Conservation (phyloP, 2,113 vertebrate genomes). For the Megatriorchis doriae region DNA sequence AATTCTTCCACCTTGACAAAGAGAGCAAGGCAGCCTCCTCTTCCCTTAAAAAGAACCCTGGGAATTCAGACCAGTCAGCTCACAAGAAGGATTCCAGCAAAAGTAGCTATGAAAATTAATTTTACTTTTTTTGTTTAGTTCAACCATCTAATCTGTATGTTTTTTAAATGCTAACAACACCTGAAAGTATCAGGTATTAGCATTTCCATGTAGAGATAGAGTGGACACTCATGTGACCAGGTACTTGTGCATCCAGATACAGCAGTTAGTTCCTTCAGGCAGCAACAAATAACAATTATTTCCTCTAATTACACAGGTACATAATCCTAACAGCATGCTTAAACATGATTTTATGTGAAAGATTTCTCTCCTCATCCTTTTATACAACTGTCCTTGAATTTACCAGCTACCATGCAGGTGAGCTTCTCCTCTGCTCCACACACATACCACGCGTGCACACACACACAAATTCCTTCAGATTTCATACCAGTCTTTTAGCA, state of each 20-base stretch:
- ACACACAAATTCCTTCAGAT: background rate
- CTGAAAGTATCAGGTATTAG: background rate
- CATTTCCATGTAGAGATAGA: background rate
- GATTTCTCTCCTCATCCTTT: background rate
- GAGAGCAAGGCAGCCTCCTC: background rate
- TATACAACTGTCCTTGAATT: background rate
- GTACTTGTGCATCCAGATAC: background rate
- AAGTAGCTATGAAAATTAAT: background rate
- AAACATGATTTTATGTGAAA: background rate
- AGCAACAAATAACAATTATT: background rate
- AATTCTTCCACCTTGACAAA: background rate
- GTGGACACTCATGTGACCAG: rapidly evolving
- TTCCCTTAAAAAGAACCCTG: background rate
- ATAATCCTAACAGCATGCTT: background rate
- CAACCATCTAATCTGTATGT: rapidly evolving
- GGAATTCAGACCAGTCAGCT: background rate
- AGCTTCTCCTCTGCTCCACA: background rate
- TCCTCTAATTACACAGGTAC: background rate
- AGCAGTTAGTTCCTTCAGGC: background rate
- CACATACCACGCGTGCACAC: background rate
- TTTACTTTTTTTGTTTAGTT: background rate
- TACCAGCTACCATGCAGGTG: background rate
- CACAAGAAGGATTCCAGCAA: background rate
- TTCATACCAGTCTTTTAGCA: background rate
- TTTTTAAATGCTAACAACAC: background rate